Conservation (phyloP, 2,113 vertebrate species). For the Cyanoderma ruficeps region DNA sequence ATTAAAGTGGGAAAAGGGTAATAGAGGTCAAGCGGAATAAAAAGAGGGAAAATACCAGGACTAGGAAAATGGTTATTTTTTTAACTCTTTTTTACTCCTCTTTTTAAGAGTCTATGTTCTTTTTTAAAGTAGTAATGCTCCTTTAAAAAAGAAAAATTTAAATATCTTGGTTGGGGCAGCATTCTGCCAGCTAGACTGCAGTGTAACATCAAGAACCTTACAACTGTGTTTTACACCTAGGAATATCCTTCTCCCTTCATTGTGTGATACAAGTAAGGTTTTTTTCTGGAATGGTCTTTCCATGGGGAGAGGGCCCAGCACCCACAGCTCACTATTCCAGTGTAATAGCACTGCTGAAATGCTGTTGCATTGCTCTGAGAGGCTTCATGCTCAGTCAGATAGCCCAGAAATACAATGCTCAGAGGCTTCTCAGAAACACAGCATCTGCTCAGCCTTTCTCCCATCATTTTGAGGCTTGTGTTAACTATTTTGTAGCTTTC, state of each 20-base stretch:
- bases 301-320: not conserved
- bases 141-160: not conserved
- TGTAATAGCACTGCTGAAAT: not conserved
- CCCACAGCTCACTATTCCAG: not conserved
- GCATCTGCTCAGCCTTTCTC: not conserved
- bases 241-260: not conserved
- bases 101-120: not conserved
- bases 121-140: not conserved
- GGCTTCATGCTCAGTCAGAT: not conserved
- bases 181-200: not conserved
- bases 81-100: not conserved
- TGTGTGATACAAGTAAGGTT: not conserved
- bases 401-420: not conserved
- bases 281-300: not conserved
- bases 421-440: not conserved
- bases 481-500: not conserved
- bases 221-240: not conserved
- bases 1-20: not conserved
- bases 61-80: not conserved
- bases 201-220: not conserved
- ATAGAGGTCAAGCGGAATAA: not conserved
- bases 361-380: not conserved
- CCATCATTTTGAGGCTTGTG: not conserved
- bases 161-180: not conserved
- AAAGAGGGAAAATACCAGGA: not conserved